These are phyloP conservation scores for Neuroterus valhalla DNA, from an alignment of 1,140 invertebrate species.

Conservation along the genomic window DNA sequence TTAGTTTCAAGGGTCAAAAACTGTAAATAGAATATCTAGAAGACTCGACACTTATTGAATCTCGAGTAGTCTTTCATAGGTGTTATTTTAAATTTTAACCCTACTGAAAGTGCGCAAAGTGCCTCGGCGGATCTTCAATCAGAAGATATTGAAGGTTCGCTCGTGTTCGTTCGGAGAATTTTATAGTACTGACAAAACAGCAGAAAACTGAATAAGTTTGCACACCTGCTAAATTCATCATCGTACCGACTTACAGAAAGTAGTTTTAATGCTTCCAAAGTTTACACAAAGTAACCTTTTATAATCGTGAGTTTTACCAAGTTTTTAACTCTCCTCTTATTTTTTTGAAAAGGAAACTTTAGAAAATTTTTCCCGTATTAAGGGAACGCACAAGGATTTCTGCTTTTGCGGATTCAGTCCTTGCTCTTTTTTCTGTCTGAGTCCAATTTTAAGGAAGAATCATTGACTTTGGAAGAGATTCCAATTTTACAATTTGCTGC, in stretches of 20 bases:
- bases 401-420: not conserved
- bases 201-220: no score
- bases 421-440: not conserved
- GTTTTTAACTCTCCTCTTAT: not conserved
- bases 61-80: not conserved
- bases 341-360: not conserved
- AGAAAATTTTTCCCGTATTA: not conserved
- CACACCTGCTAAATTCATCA: conserved; percentile 10
- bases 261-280: conserved; percentile 21
- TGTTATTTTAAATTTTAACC: not conserved
- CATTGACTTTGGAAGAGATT: not conserved
- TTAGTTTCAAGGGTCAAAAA: not conserved
- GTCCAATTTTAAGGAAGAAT: not conserved
- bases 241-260: not conserved
- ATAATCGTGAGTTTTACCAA: conserved; percentile 22
- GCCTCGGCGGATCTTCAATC: not conserved
- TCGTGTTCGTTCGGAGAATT: no score
- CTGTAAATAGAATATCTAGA: conserved; percentile 8
- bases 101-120: not conserved
- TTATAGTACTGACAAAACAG: no score
- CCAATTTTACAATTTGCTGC: not conserved
- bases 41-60: conserved; percentile 7
- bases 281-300: conserved; percentile 15
- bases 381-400: not conserved
- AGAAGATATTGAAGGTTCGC: not conserved